Conservation (phyloP, 2,797 vertebrate genomes). For the Gobio occitaniae region DNA sequence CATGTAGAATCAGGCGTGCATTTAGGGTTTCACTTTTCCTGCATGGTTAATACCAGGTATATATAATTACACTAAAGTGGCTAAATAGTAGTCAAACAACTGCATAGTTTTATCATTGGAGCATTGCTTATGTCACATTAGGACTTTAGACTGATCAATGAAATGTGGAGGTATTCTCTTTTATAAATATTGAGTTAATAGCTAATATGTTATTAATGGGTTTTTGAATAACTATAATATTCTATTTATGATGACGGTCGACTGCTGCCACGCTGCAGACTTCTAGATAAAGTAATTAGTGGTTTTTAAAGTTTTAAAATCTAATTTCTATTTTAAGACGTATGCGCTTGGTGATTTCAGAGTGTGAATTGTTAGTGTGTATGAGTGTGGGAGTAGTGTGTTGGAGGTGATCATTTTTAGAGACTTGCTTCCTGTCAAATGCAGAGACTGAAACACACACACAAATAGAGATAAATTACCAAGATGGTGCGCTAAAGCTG, state of each 20-base stretch:
- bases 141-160: not conserved
- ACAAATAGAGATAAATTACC: not conserved
- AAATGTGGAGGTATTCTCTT: not conserved
- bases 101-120: not conserved
- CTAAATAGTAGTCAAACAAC: not conserved
- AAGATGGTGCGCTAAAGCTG: not conserved
- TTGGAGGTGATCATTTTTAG: conserved; percentile 41
- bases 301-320: not conserved
- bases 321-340: conserved; percentile 17
- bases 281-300: not conserved
- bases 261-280: not conserved
- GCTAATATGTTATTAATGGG: not conserved
- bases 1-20: not conserved
- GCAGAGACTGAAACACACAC: not conserved
- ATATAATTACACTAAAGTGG: not conserved
- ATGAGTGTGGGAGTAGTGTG: conserved; percentile 15
- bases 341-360: not conserved
- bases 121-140: not conserved
- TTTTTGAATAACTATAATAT: not conserved
- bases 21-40: conserved; percentile 33
- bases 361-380: not conserved
- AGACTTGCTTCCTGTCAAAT: conserved; percentile 33
- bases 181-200: not conserved
- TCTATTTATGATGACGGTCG: not conserved
- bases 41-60: not conserved